A percentile compares a stretch with the other conserved stretches of the same genome.
phyloP scores from a whole-genome alignment of 2,888 invertebrate genomes.

The Catocala nupta region DNA sequence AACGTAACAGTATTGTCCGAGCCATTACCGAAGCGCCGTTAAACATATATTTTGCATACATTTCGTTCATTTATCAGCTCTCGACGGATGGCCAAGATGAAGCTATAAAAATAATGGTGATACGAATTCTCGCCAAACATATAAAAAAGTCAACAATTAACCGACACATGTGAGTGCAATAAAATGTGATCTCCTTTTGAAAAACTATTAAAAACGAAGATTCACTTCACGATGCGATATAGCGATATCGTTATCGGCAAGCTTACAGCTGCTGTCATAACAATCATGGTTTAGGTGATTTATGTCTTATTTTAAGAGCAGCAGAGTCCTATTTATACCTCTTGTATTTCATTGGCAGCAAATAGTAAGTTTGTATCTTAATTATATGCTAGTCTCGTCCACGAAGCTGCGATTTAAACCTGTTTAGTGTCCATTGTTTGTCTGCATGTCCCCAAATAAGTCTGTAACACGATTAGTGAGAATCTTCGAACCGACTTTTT shows the following conservation, averaged over 20 bases:
- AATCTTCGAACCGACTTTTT: slow-evolving; percentile 44
- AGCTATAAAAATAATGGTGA: slow-evolving; percentile 54
- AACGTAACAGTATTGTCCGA: slow-evolving; percentile 7
- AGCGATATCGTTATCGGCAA: slow-evolving; percentile 46
- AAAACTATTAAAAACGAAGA: slow-evolving; percentile 49
- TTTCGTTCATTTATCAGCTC: slow-evolving; percentile 31
- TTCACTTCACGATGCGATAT: slow-evolving; percentile 40
- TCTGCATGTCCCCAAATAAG: slow-evolving; percentile 65
- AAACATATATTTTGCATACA: slow-evolving; percentile 35
- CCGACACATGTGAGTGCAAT: slow-evolving; percentile 50
- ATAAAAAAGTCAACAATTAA: slow-evolving; percentile 56
- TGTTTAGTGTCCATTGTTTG: slow-evolving; percentile 77
- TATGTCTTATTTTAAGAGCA: slow-evolving; percentile 29
- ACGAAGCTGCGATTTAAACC: slow-evolving; percentile 77
- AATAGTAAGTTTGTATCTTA: slow-evolving; percentile 57
- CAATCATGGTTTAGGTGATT: slow-evolving; percentile 18
- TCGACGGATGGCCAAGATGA: slow-evolving; percentile 38
- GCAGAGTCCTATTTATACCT: slow-evolving; percentile 25
- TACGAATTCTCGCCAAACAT: slow-evolving; percentile 35
- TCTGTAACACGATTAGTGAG: slow-evolving; percentile 60
- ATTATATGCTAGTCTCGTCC: slow-evolving; percentile 80
- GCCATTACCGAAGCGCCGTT: slow-evolving; percentile 5
- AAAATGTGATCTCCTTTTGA: slow-evolving; percentile 50
- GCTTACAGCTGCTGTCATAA: slow-evolving; percentile 24
- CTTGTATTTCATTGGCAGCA: slow-evolving; percentile 28